Evolutionary conservation across 2,113 vertebrate species (phyloP).

Genomic region (Dermatemys mawii): DNA sequence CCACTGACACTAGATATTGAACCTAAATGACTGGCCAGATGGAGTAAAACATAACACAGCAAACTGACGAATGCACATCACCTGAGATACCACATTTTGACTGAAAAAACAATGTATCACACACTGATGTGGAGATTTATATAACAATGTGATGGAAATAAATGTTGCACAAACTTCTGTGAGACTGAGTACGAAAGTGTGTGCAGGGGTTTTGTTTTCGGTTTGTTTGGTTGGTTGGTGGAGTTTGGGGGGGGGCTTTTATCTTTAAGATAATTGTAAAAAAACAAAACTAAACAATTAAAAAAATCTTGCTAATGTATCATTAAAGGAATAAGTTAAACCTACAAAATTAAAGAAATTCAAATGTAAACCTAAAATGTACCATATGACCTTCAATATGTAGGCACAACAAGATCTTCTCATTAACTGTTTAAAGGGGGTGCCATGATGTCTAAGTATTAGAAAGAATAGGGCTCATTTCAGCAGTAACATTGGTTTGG

Average conservation of each 20-base stretch:
- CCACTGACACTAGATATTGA: constrained; percentile 63
- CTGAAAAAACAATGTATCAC: constrained; percentile 50
- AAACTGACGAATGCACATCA: constrained; percentile 62
- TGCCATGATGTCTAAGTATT: constrained; percentile 3
- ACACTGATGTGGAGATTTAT: constrained; percentile 62
- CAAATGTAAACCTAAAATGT: constrained; percentile 75
- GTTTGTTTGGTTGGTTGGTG: neutral
- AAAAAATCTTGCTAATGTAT: constrained; percentile 65
- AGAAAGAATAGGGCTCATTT: constrained; percentile 34
- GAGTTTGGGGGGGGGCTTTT: constrained; percentile 16
- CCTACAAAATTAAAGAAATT: constrained; percentile 73
- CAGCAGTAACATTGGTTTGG: neutral
- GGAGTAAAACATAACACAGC: constrained; percentile 63
- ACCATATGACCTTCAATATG: constrained; percentile 74
- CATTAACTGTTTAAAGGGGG: constrained; percentile 59
- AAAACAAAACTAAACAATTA: constrained; percentile 68
- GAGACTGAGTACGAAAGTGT: constrained; percentile 47
- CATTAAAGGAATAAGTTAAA: constrained; percentile 75
- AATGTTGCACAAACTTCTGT: constrained; percentile 65
- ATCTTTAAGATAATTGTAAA: constrained; percentile 64
- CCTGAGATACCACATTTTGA: constrained; percentile 72
- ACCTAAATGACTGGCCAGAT: constrained; percentile 65
- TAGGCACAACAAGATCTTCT: constrained; percentile 49
- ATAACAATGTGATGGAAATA: constrained; percentile 63
- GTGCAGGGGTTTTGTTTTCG: constrained; percentile 48